Evolutionary conservation across 2,797 vertebrate genomes (phyloP).

Genomic region (Adelosebastes latens): DNA sequence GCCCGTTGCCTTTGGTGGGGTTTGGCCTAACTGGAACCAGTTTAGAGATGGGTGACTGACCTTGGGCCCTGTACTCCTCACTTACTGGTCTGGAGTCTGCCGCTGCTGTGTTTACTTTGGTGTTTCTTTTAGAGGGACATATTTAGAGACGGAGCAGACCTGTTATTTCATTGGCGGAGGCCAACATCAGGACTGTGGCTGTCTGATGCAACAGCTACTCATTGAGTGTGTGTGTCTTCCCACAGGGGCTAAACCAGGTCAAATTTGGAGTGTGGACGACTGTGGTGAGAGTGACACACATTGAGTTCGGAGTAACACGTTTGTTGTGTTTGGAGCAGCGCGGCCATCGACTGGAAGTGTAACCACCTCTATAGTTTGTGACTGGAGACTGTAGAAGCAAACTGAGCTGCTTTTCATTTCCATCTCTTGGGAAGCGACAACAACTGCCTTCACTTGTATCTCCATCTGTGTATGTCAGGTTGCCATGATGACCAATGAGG

Average conservation of each 20-base stretch:
- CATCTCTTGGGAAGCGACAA: not conserved
- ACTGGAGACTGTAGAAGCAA: not conserved
- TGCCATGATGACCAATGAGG: not conserved
- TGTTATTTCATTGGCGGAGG: conserved; percentile 81
- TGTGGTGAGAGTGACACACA: conserved; percentile 50
- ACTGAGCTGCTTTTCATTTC: not conserved
- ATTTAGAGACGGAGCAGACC: conserved; percentile 81
- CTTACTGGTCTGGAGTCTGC: conserved; percentile 78
- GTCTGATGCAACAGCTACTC: conserved; percentile 76
- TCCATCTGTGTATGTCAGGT: not conserved
- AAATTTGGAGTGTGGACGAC: conserved; percentile 53
- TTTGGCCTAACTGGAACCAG: conserved; percentile 72
- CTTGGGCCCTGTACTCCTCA: conserved; percentile 67
- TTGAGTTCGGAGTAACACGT: conserved; percentile 30
- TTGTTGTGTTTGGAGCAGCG: conserved; percentile 38
- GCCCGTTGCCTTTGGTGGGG: conserved; percentile 44
- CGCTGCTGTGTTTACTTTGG: conserved; percentile 76
- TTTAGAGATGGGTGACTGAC: conserved; percentile 73
- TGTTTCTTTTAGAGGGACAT: conserved; percentile 79
- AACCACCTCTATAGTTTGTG: not conserved
- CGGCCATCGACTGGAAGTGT: not conserved
- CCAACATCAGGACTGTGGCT: conserved; percentile 61
- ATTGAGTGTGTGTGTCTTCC: not conserved
- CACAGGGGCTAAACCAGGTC: conserved; percentile 69
- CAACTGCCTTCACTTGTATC: not conserved